A percentile compares a stretch with the other conserved stretches of the same genome.
Evolutionary conservation across 2,113 vertebrate species (phyloP).

Genomic region (Sinocyclocheilus anophthalmus): DNA sequence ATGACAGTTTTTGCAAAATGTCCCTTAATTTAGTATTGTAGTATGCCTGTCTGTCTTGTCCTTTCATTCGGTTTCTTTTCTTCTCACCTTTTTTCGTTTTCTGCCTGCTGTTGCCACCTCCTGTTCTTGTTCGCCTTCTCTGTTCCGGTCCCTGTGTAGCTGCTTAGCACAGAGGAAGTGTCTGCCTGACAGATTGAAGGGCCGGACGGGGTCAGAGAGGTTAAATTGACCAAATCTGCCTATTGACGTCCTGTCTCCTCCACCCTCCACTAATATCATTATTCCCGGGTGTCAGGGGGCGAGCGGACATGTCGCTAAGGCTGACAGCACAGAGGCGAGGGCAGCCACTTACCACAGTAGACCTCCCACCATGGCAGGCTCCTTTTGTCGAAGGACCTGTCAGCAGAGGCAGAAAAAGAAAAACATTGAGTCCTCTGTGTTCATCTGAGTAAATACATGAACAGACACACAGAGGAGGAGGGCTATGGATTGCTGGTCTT

Average conservation of each 20-base stretch:
- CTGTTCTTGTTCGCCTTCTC: not conserved
- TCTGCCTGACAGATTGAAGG: conserved; percentile 58
- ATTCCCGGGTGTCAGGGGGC: conserved; percentile 59
- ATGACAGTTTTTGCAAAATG: not conserved
- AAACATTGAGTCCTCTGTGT: conserved; percentile 49
- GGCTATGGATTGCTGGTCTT: conserved; percentile 19
- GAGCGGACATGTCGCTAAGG: conserved; percentile 55
- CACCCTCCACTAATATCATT: conserved; percentile 65
- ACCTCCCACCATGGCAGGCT: conserved; percentile 59
- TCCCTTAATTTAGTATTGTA: not conserved
- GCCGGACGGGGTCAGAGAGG: conserved; percentile 62
- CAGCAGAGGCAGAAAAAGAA: conserved; percentile 54
- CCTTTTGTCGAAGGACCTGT: conserved; percentile 54
- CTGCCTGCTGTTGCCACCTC: not conserved
- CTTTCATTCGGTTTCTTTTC: not conserved
- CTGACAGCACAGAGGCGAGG: conserved; percentile 55
- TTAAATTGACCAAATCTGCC: conserved; percentile 71
- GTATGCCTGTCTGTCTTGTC: not conserved
- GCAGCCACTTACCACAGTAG: conserved; percentile 51
- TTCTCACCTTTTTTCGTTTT: not conserved
- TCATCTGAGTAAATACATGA: conserved; percentile 49
- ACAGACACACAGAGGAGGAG: not conserved
- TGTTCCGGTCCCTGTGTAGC: conserved; percentile 15
- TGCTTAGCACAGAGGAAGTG: conserved; percentile 51
- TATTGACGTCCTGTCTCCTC: conserved; percentile 70